Conservation (phyloP, 2,888 invertebrate species). For the Aporophyla lueneburgensis region DNA sequence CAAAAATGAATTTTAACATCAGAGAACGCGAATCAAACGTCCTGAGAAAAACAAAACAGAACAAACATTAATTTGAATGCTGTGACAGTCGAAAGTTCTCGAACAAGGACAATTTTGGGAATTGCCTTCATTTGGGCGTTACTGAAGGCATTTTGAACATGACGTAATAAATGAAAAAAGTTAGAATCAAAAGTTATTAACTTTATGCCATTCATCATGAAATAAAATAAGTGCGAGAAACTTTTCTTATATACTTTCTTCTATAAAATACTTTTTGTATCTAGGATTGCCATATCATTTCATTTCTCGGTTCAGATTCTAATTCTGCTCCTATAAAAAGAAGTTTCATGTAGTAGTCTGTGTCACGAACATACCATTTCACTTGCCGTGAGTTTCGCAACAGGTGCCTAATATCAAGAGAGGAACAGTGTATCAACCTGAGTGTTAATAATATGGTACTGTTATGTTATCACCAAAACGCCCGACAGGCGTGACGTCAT, state of each 20-base stretch:
- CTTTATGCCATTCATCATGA: constrained; percentile 90
- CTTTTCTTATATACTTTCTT: constrained; percentile 77
- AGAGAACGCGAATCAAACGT: constrained; percentile 83
- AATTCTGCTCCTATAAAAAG: constrained; percentile 27
- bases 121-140: constrained; percentile 87
- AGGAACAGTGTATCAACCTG: constrained; percentile 27
- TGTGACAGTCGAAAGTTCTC: constrained; percentile 88
- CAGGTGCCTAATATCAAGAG: constrained; percentile 50
- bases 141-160: constrained; percentile 87
- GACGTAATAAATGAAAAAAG: constrained; percentile 90
- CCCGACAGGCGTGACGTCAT: constrained; percentile 22
- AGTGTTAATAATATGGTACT: constrained; percentile 36
- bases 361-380: constrained; percentile 35
- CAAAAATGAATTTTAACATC: constrained; percentile 78
- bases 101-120: constrained; percentile 88
- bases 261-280: constrained; percentile 67
- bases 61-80: constrained; percentile 90
- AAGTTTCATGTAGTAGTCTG: constrained; percentile 25
- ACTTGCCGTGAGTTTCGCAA: constrained; percentile 45
- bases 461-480: constrained; percentile 25
- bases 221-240: constrained; percentile 80
- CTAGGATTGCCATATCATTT: constrained; percentile 62
- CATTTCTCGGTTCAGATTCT: constrained; percentile 34
- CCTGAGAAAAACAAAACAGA: constrained; percentile 87
- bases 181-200: constrained; percentile 89